Conservation (phyloP, 2,113 vertebrate species). For the Ophiodon elongatus region DNA sequence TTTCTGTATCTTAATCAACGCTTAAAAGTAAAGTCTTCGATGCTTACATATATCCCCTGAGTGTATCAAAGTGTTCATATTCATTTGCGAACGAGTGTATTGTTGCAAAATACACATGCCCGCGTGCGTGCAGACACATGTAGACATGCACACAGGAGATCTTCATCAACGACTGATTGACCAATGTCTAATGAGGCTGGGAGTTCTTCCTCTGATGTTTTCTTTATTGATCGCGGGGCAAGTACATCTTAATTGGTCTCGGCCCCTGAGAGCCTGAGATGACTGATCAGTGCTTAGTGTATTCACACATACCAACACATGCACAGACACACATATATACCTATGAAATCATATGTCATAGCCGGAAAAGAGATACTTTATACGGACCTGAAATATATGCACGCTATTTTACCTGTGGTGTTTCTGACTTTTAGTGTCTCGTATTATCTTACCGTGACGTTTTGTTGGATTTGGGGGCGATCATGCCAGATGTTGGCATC, state of each 20-base stretch:
- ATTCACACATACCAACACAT: slow-evolving; percentile 18
- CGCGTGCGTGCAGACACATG: slow-evolving; percentile 1
- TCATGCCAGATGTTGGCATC: slow-evolving; percentile 62
- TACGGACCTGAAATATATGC: slow-evolving; percentile 5
- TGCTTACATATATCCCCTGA: slow-evolving; percentile 4
- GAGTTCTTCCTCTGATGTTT: slow-evolving; percentile 69
- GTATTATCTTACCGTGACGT: slow-evolving; percentile 59
- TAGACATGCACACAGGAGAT: slow-evolving; percentile 42
- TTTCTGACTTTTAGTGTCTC: slow-evolving; percentile 27
- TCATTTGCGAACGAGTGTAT: slow-evolving; percentile 16
- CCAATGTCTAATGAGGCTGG: slow-evolving; percentile 71
- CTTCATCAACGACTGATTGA: slow-evolving; percentile 68
- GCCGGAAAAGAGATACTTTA: background rate
- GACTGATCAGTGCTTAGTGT: slow-evolving; percentile 47
- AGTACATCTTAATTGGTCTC: slow-evolving; percentile 68
- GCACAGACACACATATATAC: background rate
- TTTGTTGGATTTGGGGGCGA: slow-evolving; percentile 43
- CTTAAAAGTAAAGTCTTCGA: slow-evolving; percentile 47
- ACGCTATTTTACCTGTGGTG: slow-evolving; percentile 35
- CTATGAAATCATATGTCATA: slow-evolving; percentile 1
- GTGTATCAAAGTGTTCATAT: slow-evolving; percentile 20
- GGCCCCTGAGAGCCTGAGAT: slow-evolving; percentile 42
- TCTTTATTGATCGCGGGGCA: slow-evolving; percentile 65
- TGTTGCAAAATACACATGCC: slow-evolving; percentile 43
- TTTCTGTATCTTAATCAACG: slow-evolving; percentile 46